Base-by-base conservation (phyloP, 2,113 vertebrate genomes). In the Alligator mississippiensis region DNA sequence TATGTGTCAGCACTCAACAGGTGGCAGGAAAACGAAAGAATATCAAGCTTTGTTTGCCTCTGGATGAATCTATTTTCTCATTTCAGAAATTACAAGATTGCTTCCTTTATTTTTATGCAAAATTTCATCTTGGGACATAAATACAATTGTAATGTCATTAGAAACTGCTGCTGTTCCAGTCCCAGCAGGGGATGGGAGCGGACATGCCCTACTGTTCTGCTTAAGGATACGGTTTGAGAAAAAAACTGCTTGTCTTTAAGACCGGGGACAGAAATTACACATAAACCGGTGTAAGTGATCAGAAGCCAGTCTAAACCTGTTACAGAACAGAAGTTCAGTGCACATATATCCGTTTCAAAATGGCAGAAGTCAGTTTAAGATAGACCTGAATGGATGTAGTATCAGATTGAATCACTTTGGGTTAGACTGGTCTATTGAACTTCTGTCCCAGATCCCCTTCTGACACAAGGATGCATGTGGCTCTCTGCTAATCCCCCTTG, bases 1-100 rank as follows among this genome's bases (percentile, higher is more conserved):
- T 84, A 84, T n/a, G 93, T 88, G 84, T 89, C 78, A 80, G 96
- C 80, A 91, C 59, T 82, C 87, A 17, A 82, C 64, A 82, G 72
- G 66, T 84, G 84, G 72, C 79, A 58, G 88, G 63, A 80, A 25
- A 85, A 68, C n/a, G 80, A 76, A 16, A 66, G 79, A 72, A 57
- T 81, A 84, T 13, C 38, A 62, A 64, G 84, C 70, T 89, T 80
- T 90, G 62, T 92, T 96, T 84, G 89, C 77, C 87, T 15, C 57
- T 5, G 1, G 59, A 57, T 34, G 84, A 82, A 88, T n/a, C 55
- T 6, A 27, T 21, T 89, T 84, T 68, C 61, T 15, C 66, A 2
- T 34, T 87, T 87, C 4, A 72, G 62, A 11, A 92, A 84, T 8
- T 1, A 63, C 2, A 58, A 38, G 27, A 30, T 47, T 82, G 47